A percentile compares a stretch with the other conserved stretches of the same genome.
phyloP scores from a whole-genome alignment of 2,797 vertebrate species.

The Microctenopoma steveboyesi region DNA sequence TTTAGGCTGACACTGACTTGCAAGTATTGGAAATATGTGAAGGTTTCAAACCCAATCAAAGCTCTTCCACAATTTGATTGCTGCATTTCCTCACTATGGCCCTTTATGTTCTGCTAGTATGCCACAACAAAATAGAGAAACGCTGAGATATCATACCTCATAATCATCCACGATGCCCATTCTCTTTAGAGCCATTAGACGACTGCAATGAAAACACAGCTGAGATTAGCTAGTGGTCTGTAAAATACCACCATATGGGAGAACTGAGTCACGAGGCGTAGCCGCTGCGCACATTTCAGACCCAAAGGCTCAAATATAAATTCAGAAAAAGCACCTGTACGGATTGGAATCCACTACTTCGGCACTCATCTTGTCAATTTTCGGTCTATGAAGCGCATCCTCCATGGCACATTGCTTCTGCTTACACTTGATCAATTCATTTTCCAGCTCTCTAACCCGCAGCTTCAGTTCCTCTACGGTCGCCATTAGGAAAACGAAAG shows the following conservation, averaged over 20 bases:
- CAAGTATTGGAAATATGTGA: too few species aligned
- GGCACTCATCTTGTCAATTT: constrained; percentile 91
- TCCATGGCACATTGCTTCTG: constrained; percentile 71
- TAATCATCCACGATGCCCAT: constrained; percentile 98
- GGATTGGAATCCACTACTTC: constrained; percentile 97
- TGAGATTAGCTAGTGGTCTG: constrained; percentile 34
- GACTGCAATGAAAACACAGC: constrained; percentile 81
- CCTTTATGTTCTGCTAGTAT: not conserved
- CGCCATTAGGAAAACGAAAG: constrained; percentile 64
- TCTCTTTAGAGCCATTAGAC: constrained; percentile 97
- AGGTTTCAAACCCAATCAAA: not conserved
- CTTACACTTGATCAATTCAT: constrained; percentile 87
- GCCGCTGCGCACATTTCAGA: not conserved
- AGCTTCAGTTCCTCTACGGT: constrained; percentile 87
- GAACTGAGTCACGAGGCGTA: constrained; percentile 65
- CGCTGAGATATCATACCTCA: constrained; percentile 83
- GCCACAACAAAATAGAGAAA: not conserved
- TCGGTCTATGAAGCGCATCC: constrained; percentile 77
- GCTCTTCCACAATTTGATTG: not conserved
- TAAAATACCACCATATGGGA: constrained; percentile 28
- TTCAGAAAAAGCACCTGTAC: constrained; percentile 86
- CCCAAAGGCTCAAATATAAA: not conserved
- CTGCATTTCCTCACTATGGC: not conserved
- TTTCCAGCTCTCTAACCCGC: constrained; percentile 89
- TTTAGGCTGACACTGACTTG: not conserved